Evolutionary conservation across 2,797 vertebrate species (phyloP).

Genomic region (Siniperca undulata): DNA sequence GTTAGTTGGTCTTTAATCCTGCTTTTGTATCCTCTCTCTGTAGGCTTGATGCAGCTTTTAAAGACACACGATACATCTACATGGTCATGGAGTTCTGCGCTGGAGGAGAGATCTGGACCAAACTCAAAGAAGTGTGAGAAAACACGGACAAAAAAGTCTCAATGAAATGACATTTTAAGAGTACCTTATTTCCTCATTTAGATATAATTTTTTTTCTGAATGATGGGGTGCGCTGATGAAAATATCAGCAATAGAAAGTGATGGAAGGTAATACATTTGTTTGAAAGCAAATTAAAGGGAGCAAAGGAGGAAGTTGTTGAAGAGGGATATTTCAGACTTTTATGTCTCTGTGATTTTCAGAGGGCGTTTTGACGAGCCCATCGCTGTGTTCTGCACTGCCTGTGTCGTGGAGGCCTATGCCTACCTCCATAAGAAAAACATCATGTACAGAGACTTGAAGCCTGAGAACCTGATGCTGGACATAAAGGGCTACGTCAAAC

Average conservation of each 20-base stretch:
- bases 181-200: not conserved
- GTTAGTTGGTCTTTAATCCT: not conserved
- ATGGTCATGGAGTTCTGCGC: slow-evolving; percentile 90
- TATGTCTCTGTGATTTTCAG: slow-evolving; percentile 71
- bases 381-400: slow-evolving; percentile 85
- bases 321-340: not conserved
- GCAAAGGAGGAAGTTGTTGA: not conserved
- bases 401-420: slow-evolving; percentile 90
- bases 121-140: slow-evolving; percentile 88
- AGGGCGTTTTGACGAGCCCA: slow-evolving; percentile 86
- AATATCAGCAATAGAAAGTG: not conserved
- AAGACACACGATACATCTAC: slow-evolving; percentile 86
- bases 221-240: not conserved
- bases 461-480: slow-evolving; percentile 92
- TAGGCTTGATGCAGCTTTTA: slow-evolving; percentile 87
- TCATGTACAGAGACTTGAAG: slow-evolving; percentile 91
- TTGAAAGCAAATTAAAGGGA: not conserved
- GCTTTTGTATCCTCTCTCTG: not conserved
- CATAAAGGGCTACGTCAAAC: slow-evolving; percentile 85
- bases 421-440: slow-evolving; percentile 88
- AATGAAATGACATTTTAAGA: not conserved
- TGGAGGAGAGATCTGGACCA: slow-evolving; percentile 90
- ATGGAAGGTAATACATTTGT: not conserved
- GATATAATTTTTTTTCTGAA: not conserved
- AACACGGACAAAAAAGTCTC: not conserved